These are phyloP conservation scores for Phylloscopus trochilus DNA, from an alignment of 2,113 vertebrate species.

Conservation along the genomic window DNA sequence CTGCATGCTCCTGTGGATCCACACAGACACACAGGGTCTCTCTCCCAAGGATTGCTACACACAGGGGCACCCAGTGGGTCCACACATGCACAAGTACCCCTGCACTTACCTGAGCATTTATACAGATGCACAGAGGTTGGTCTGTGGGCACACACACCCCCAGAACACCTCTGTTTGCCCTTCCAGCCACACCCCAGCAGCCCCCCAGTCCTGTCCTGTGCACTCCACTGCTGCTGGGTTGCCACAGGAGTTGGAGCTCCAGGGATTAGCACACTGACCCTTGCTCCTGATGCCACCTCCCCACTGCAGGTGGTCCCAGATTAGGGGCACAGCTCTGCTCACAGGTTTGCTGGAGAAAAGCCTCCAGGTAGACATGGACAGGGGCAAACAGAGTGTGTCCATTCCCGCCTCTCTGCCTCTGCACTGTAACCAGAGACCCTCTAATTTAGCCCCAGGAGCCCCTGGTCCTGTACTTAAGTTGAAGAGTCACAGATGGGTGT, in stretches of 20 bases:
- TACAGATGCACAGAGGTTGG: fast-evolving
- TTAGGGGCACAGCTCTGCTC: neutral
- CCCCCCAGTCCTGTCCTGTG: fast-evolving
- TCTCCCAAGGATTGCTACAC: neutral
- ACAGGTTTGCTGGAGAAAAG: neutral
- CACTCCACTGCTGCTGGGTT: neutral
- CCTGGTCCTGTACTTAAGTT: neutral
- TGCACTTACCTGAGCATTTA: fast-evolving
- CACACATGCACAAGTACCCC: fast-evolving
- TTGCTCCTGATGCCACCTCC: neutral
- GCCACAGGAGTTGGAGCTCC: neutral
- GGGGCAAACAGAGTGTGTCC: neutral
- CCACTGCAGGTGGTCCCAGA: fast-evolving
- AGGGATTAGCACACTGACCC: neutral
- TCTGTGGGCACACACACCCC: neutral
- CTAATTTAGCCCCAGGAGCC: neutral
- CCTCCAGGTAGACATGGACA: neutral
- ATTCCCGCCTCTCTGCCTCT: fast-evolving
- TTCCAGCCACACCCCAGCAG: neutral
- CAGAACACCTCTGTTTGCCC: neutral
- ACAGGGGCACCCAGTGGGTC: neutral
- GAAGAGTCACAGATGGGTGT: neutral
- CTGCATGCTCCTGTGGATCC: fast-evolving
- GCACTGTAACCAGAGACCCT: neutral
- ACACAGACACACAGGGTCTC: neutral